Base-by-base conservation (phyloP, 2,113 vertebrate genomes). In the Choloepus hoffmanni region DNA sequence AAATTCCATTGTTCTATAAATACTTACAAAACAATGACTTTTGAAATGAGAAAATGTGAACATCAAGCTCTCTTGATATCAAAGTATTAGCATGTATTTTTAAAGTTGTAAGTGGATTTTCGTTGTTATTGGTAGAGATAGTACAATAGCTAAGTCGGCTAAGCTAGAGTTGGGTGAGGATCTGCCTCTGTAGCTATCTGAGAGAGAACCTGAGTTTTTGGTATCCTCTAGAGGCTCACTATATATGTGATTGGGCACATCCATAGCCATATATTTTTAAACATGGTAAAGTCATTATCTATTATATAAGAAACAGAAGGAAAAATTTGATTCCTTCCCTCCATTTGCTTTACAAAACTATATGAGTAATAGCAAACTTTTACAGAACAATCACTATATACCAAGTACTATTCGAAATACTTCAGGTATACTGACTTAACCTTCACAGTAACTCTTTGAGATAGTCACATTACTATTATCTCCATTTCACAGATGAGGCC, bases 1-100 rank as follows among this genome's bases (percentile, higher is more conserved):
- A 92, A 50, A 79, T 82, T 62, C 81, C 65, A 55, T 92, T 96
- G 96, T 96, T 89, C 85, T 95, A 97, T 85, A 96, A 97, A 91
- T 97, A 90, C 58, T 81, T 91, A 55, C 1, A 81, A 68, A 85
- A 90, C 90, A 96, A 86, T 94, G 50, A 68, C 30, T 83, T 89
- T 88, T 85, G 82, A 94, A 89, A 92, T 24, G 43, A 79, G 67
- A 92, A 95, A 83, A 86, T 83, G n/a, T 40, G 43, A 87, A 87
- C 40, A 93, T 95, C 10, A 58, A 19, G 11, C 63, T 45, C 43
- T 60, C 36, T 60, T 77, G 85, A 92, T 91, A 88, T 88, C 28
- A 83, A 82, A 62, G 12, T 74, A 60, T 67, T 40, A 79, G 30
- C 4, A 12, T 79, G 5, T 58, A 43, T 14, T 70, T 89, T 78